phyloP scores from a whole-genome alignment of 1,140 invertebrate species.

The Drosophila setifemur region DNA sequence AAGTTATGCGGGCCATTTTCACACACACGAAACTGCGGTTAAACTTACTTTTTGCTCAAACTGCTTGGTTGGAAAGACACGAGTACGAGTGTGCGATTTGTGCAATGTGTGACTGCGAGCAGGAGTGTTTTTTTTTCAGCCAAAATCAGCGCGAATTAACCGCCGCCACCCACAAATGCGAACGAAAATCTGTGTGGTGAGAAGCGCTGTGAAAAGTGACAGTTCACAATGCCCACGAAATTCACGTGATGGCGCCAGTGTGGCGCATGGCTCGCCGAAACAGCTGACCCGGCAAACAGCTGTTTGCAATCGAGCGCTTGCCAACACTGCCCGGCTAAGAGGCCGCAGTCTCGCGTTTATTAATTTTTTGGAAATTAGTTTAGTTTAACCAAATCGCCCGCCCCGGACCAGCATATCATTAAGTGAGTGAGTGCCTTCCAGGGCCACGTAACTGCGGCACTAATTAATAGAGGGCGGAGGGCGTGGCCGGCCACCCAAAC shows the following conservation, averaged over 20 bases:
- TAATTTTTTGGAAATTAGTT: slow-evolving; percentile 33
- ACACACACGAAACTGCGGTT: slow-evolving; percentile 2
- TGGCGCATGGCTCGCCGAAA: background rate
- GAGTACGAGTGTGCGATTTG: slow-evolving; percentile 41
- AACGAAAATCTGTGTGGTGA: slow-evolving; percentile 55
- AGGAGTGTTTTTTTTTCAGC: slow-evolving; percentile 31
- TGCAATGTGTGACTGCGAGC: slow-evolving; percentile 43
- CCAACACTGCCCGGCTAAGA: slow-evolving; percentile 38
- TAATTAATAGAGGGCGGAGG: background rate
- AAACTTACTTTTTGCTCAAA: slow-evolving; percentile 60
- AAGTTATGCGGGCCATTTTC: slow-evolving; percentile 24
- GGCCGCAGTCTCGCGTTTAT: slow-evolving; percentile 27
- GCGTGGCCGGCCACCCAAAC: background rate
- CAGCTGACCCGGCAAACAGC: slow-evolving; percentile 21
- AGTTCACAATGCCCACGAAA: slow-evolving; percentile 49
- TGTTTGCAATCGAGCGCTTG: background rate
- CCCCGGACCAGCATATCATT: slow-evolving; percentile 25
- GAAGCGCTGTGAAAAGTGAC: slow-evolving; percentile 59
- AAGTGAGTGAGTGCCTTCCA: slow-evolving; percentile 11
- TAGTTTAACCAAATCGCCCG: slow-evolving; percentile 39
- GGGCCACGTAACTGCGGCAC: background rate
- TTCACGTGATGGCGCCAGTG: slow-evolving; percentile 64
- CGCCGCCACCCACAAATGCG: slow-evolving; percentile 71
- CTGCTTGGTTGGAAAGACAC: slow-evolving; percentile 38
- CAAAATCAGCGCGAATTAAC: slow-evolving; percentile 63